Percentiles rank a stretch among this genome's conserved stretches.
Conservation (phyloP, 2,113 vertebrate genomes). For the Leptocoma aspasia region DNA sequence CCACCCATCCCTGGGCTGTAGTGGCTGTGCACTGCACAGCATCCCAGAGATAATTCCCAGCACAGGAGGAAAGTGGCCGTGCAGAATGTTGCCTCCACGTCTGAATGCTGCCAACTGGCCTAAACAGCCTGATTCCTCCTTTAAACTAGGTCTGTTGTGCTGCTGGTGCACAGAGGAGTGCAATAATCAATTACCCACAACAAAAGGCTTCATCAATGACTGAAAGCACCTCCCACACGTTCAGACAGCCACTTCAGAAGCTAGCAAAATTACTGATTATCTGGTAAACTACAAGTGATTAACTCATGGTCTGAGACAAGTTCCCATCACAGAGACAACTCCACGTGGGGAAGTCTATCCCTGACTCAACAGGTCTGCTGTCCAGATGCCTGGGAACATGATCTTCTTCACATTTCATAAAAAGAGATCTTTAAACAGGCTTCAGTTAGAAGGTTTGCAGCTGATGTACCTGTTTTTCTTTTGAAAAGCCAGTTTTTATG, state of each 20-base stretch:
- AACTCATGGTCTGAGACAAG: background rate
- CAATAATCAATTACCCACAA: background rate
- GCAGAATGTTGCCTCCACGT: background rate
- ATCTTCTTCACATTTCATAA: background rate
- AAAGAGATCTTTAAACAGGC: background rate
- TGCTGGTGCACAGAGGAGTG: background rate
- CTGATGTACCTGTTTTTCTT: background rate
- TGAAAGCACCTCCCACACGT: background rate
- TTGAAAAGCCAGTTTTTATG: background rate
- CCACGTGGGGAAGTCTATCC: background rate
- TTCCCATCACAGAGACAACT: background rate
- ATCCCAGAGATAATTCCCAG: rapidly evolving
- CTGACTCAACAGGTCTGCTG: background rate
- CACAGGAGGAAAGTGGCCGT: rapidly evolving
- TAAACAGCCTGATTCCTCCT: background rate
- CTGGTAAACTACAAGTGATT: background rate
- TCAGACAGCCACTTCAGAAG: background rate
- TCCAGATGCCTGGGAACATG: background rate
- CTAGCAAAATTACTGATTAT: background rate
- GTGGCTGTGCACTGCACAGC: rapidly evolving
- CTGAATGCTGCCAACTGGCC: background rate
- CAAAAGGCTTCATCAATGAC: background rate
- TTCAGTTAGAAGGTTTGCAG: background rate
- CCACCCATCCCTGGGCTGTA: background rate
- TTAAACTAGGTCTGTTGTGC: background rate